These are phyloP conservation scores for Accipiter virgatus DNA, from an alignment of 2,113 vertebrate species.

Conservation along the genomic window DNA sequence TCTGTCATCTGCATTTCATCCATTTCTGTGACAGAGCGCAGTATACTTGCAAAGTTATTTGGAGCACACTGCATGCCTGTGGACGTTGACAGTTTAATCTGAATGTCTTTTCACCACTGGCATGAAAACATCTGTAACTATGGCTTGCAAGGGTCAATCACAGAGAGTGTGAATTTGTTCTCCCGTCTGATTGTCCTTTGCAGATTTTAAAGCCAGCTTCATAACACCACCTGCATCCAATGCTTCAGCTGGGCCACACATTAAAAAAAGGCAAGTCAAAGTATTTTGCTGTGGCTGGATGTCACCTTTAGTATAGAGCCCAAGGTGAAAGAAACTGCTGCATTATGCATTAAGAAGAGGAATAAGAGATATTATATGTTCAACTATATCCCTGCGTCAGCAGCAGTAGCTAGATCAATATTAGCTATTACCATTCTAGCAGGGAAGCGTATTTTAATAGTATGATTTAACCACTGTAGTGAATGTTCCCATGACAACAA, in stretches of 20 bases:
- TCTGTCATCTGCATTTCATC: not conserved
- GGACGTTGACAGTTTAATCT: not conserved
- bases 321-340: conserved; percentile 37
- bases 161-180: not conserved
- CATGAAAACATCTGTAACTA: not conserved
- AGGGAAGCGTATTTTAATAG: not conserved
- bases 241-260: not conserved
- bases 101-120: not conserved
- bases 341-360: conserved; percentile 25
- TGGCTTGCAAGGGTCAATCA: not conserved
- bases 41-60: not conserved
- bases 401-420: conserved; percentile 48
- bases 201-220: not conserved
- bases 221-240: not conserved
- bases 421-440: conserved; percentile 22
- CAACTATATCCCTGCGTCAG: conserved; percentile 30
- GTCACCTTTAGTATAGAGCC: not conserved
- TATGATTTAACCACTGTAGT: conserved; percentile 19
- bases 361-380: not conserved
- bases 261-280: not conserved
- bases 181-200: not conserved
- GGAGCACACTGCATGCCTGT: not conserved
- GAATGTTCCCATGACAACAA: conserved; percentile 58
- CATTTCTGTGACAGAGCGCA: not conserved
- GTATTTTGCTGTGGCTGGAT: not conserved